phyloP scores from a whole-genome alignment of 2,888 invertebrate species.

The Ormyrus labotus region DNA sequence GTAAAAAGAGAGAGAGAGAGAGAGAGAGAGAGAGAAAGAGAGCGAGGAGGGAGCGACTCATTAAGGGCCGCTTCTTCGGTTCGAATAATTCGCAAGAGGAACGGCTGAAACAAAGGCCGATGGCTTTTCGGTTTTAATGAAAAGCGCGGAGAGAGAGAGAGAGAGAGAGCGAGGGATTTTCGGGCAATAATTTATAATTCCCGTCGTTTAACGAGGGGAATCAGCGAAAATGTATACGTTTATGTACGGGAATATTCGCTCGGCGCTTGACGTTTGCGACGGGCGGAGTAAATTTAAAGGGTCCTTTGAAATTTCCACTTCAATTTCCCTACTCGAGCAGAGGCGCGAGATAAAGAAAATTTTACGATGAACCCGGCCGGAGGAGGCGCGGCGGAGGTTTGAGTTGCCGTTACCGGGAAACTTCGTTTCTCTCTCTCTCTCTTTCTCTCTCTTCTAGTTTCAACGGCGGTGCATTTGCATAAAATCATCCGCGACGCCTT shows the following conservation, averaged over 20 bases:
- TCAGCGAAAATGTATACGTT: neutral
- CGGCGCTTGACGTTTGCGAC: constrained; percentile 48
- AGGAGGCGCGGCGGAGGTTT: constrained; percentile 18
- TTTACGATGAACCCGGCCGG: constrained; percentile 46
- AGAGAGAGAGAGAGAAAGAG: neutral
- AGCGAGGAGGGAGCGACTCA: constrained; percentile 67
- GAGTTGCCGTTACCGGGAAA: constrained; percentile 60
- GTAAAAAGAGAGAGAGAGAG: neutral
- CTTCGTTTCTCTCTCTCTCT: constrained; percentile 61
- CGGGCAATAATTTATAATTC: constrained; percentile 52
- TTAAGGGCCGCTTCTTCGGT: constrained; percentile 63
- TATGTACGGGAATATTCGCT: constrained; percentile 46
- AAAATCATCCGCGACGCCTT: constrained; percentile 71
- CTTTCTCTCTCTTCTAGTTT: constrained; percentile 47
- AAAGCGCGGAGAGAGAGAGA: neutral
- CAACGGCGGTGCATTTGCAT: constrained; percentile 69
- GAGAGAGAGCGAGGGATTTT: neutral
- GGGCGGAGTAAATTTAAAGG: constrained; percentile 50
- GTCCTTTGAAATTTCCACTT: constrained; percentile 54
- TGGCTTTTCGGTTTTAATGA: constrained; percentile 27
- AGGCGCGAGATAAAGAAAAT: constrained; percentile 50
- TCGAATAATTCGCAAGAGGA: constrained; percentile 6
- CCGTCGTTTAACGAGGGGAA: constrained; percentile 36
- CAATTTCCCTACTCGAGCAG: constrained; percentile 36
- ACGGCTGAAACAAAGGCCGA: neutral